Base-by-base conservation (phyloP, 1,140 invertebrate species). In the Berghia stephanieae region DNA sequence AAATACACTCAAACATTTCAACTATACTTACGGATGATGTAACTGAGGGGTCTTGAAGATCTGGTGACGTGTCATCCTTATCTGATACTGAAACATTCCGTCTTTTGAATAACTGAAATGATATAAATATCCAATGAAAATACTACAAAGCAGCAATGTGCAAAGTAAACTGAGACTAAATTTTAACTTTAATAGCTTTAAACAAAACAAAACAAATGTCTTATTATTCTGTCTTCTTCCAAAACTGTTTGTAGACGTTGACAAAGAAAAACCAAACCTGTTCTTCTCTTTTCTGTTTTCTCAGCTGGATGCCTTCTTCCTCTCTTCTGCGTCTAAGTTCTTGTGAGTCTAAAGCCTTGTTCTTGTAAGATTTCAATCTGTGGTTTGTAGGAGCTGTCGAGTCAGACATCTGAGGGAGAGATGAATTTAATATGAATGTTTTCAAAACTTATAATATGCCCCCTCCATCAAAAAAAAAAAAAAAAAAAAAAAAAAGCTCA, bases 291-390 rank as follows among this genome's bases (percentile, higher is more conserved):
- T 98, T 98, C 84, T 97, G 96, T 91, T 99, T 99, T 36, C 98
- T 90, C 43, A 99, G 90, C 86, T 98, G 97, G 36, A 99, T 94
- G 43, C 97, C 97, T 91, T 98, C 96, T 87, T 99, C 97, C 90
- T 99, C 97, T 75, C 97, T 91, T 66, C 97, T 91, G 72, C 97
- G 92, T 34, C 98, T 91, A 76, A 98, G 90, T 89, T 99, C 97
- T 83, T 96, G 94, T 18, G 96, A 95, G 90, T 98, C 96, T 80
- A 98, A 89, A 4, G 94, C 95, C 79, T 93, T 92, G 91, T 98
- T 98, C 93, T 99, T 99, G 89, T 99, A 99, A 78, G 96, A 94
- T 89, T 96, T 94, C 86, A 96, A 95, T 89, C 98, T 96, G 74
- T 86, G 81, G 72, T 83, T 87, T n/a, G 86, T 82, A 68, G 84